phyloP scores from a whole-genome alignment of 2,797 vertebrate genomes.

The Nannoperca obscura region DNA sequence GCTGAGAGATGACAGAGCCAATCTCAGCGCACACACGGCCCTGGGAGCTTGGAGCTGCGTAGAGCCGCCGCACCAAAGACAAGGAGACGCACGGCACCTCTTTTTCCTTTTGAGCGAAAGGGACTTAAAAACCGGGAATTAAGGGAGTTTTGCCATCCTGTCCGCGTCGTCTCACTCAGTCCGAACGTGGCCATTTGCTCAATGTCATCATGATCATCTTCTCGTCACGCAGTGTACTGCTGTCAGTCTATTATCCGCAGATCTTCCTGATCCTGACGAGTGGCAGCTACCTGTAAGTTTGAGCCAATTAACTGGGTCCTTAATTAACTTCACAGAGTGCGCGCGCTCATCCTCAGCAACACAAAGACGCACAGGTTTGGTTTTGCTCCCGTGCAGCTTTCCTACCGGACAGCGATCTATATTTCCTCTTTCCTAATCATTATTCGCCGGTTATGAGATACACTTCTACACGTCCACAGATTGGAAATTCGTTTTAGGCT shows the following conservation, averaged over 20 bases:
- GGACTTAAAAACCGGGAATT: slow-evolving; percentile 79
- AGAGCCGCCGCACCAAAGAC: slow-evolving; percentile 79
- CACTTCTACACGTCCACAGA: slow-evolving; percentile 1
- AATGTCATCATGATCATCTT: slow-evolving; percentile 95
- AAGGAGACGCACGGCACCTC: slow-evolving; percentile 66
- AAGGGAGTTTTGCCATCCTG: slow-evolving; percentile 66
- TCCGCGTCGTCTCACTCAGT: slow-evolving; percentile 63
- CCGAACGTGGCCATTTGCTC: slow-evolving; percentile 81
- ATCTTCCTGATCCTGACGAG: slow-evolving; percentile 99
- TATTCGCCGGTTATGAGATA: slow-evolving; percentile 27
- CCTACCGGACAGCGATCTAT: not conserved
- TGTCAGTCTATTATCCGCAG: slow-evolving; percentile 98
- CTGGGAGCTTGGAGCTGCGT: slow-evolving; percentile 85
- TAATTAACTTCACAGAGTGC: slow-evolving; percentile 65
- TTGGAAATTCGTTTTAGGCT: not conserved
- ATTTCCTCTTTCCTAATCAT: slow-evolving; percentile 10
- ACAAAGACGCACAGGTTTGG: slow-evolving; percentile 33
- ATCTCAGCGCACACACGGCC: slow-evolving; percentile 85
- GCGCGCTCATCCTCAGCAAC: slow-evolving; percentile 44
- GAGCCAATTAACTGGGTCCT: slow-evolving; percentile 67
- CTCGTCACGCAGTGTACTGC: slow-evolving; percentile 94
- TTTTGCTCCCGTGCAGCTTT: slow-evolving; percentile 27
- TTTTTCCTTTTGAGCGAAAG: slow-evolving; percentile 75
- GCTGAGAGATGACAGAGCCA: slow-evolving; percentile 90
- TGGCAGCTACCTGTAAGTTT: slow-evolving; percentile 99